Evolutionary conservation across 2,888 invertebrate genomes (phyloP), one percentile per base, ranked within the genome.

Genomic region (Scelioninae gen. 1): DNA sequence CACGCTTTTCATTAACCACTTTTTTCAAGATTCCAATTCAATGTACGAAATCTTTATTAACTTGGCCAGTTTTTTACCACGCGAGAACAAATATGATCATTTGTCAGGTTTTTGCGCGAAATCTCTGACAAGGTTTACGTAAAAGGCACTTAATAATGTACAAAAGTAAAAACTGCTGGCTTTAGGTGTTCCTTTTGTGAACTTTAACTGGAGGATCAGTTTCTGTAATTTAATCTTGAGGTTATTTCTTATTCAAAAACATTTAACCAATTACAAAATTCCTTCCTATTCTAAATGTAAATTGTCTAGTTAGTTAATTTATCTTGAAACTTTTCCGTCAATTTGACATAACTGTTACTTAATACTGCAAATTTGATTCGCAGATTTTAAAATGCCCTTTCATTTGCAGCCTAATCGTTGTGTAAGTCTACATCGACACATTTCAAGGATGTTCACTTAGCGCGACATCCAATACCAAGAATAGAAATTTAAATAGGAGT

Each of bases 41-140:
- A n/a, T 60, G 60, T 45, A 51, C 77, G 47, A 77, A 77, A 68
- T 77, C 62, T 68, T 77, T 69, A 77, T 68, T 77, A 63, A 63
- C 69, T 38, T 56, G 77, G 63, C 56, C 63, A 77, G 55, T 69
- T 77, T 69, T 60, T 76, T 66, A 5, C 15, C 0, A 7, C 32
- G 40, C 7, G 29, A 43, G 45, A 62, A 69, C 77, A 77, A 77
- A 69, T 69, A 62, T 43, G 55, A 47, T 31, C 55, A 34, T 60
- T 76, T 58, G 55, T 60, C 58, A 29, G n/a, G 58, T 66, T 75
- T 66, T 66, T 45, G 65, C 53, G 11, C 0, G 9, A 11, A 13
- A 10, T 6, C 38, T 31, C 38, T 63, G 31, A 32, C 51, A 49
- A 65, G 65, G 23, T 65, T 65, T 55, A 66, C 43, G 43, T 66